Evolutionary conservation across 2,888 invertebrate genomes (phyloP), one percentile per base, ranked within the genome.

Genomic region (Pyralis farinalis): DNA sequence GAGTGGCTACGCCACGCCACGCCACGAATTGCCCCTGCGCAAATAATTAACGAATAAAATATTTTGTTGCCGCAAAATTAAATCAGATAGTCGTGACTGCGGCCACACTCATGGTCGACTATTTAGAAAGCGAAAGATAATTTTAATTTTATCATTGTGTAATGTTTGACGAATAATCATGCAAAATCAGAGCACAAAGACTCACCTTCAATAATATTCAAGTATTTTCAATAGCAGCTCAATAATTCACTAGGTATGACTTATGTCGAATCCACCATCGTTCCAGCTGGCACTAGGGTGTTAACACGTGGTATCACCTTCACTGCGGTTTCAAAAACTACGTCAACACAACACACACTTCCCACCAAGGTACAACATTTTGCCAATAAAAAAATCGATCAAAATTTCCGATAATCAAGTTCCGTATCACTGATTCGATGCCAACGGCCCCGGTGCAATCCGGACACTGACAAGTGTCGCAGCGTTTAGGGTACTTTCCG

Each of bases 221-320:
- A 60, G 53, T 60, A 54, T 63, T 60, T 61, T 71, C 65, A 67
- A 70, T 59, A 63, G 62, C 58, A 65, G 65, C 60, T 65, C 59
- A 58, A 62, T 52, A 55, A 63, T 68, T 60, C 86, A 87, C 85
- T 77, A 52, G n/a, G 63, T 68, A 69, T 60, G 60, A 60, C 52
- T 60, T 64, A 75, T 80, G 77, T 84, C 68, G 71, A 80, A 79
- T 86, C 71, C 86, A 87, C 81, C 87, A 88, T 87, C 68, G 72
- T 85, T 82, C 71, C 69, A 16, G 16, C 16, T 16, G 66, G 69
- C 86, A 86, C 85, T 75, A 58, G 43, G 42, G 47, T 58, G 46
- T 62, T 71, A 71, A 70, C 83, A 85, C 84, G 71, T 64, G 68
- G 55, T 65, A 67, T 69, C 83, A 86, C 85, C 78, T 69, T 75